phyloP scores from a whole-genome alignment of 2,797 vertebrate species.

The Acipenser transmontanus region DNA sequence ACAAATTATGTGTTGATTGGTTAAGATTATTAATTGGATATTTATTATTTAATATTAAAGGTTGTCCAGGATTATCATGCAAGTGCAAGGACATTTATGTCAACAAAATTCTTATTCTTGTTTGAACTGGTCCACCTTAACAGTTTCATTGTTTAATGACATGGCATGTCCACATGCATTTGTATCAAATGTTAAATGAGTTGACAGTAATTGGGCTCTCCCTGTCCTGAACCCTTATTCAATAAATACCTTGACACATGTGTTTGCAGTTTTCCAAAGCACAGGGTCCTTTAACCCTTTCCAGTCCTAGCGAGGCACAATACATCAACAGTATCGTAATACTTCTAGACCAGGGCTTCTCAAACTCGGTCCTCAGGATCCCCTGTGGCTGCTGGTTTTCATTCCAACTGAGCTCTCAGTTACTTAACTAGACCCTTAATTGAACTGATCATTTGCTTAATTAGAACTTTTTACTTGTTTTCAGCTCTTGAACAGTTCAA shows the following conservation, averaged over 20 bases:
- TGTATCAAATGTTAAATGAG: conserved; percentile 34
- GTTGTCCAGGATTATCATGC: too few species aligned
- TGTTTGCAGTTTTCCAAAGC: conserved; percentile 33
- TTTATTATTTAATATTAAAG: too few species aligned
- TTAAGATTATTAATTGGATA: too few species aligned
- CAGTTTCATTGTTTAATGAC: conserved; percentile 32
- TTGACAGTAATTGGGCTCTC: conserved; percentile 49
- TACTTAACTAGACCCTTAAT: too few species aligned
- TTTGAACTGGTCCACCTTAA: conserved; percentile 31
- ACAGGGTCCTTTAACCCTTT: conserved; percentile 22
- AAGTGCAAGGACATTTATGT: too few species aligned
- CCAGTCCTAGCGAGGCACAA: conserved; percentile 32
- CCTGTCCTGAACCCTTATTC: conserved; percentile 34
- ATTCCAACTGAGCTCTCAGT: too few species aligned
- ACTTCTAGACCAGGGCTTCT: conserved; percentile 38
- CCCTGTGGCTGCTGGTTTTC: too few species aligned
- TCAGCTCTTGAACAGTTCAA: too few species aligned
- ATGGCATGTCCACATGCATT: conserved; percentile 39
- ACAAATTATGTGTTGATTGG: too few species aligned
- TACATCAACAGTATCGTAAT: conserved; percentile 2
- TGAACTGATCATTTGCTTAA: too few species aligned
- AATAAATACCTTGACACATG: conserved; percentile 39
- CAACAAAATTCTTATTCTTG: conserved; percentile 6
- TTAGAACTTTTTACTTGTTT: too few species aligned
- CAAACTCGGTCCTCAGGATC: too few species aligned